These are phyloP conservation scores for Conger conger DNA, from an alignment of 2,113 vertebrate species.

Conservation along the genomic window DNA sequence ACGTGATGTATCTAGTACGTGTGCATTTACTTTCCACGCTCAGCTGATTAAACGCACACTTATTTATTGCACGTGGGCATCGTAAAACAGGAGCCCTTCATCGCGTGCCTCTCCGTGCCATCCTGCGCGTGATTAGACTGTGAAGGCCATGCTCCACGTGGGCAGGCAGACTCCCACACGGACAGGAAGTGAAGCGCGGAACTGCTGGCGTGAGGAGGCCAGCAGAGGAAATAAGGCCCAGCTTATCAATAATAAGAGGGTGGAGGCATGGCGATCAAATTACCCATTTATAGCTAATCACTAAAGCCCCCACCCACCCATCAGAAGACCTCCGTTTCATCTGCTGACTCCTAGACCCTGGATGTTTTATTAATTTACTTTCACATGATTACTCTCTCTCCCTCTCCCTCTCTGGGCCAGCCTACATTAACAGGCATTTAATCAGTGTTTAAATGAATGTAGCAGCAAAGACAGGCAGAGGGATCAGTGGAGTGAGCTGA, in stretches of 20 bases:
- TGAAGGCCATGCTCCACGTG: constrained; percentile 30
- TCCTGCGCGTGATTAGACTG: constrained; percentile 59
- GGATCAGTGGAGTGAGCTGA: constrained; percentile 29
- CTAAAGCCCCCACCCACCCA: constrained; percentile 47
- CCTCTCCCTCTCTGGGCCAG: constrained; percentile 49
- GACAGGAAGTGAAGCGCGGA: constrained; percentile 61
- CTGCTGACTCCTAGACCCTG: constrained; percentile 41
- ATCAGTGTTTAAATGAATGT: constrained; percentile 64
- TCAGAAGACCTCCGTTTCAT: constrained; percentile 48
- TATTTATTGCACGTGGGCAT: constrained; percentile 54
- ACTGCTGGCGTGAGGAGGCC: constrained; percentile 39
- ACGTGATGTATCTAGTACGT: not conserved
- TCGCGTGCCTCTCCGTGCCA: not conserved
- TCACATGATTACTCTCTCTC: constrained; percentile 66
- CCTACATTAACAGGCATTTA: constrained; percentile 68
- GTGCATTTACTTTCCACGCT: not conserved
- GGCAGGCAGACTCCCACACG: constrained; percentile 26
- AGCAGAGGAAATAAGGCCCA: constrained; percentile 38
- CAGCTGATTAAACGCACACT: not conserved
- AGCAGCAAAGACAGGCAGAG: constrained; percentile 27
- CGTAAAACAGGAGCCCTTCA: constrained; percentile 16
- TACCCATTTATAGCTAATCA: constrained; percentile 66
- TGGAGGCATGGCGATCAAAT: constrained; percentile 64
- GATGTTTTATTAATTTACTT: constrained; percentile 71
- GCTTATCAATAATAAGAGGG: constrained; percentile 67